Conservation (phyloP, 1,140 invertebrate species). For the Leptinotarsa defecta region DNA sequence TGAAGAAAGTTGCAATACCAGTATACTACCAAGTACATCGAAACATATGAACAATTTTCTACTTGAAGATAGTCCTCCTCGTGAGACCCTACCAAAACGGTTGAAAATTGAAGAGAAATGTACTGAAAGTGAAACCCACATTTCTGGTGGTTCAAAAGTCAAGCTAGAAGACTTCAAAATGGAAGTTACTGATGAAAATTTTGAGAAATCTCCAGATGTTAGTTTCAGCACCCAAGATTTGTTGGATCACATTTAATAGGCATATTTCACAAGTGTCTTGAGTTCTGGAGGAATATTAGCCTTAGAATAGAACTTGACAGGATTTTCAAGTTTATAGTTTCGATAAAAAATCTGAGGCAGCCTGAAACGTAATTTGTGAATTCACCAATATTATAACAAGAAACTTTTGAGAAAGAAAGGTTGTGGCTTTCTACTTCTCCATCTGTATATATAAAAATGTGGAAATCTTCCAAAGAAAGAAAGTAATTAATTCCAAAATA, state of each 20-base stretch:
- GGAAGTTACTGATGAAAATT: conserved; percentile 4
- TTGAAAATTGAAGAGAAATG: neutral
- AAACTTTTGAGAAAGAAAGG: too few relatives aligned
- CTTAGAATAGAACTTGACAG: too few relatives aligned
- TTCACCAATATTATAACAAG: too few relatives aligned
- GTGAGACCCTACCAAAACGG: conserved; percentile 9
- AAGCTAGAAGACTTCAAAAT: neutral
- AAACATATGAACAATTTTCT: neutral
- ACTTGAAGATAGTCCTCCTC: conserved; percentile 3
- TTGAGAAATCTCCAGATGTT: conserved; percentile 8
- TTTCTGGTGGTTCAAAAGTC: neutral
- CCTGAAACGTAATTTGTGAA: too few relatives aligned
- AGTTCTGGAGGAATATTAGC: too few relatives aligned
- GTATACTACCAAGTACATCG: conserved; percentile 15
- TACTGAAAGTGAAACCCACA: neutral
- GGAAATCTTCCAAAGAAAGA: too few relatives aligned
- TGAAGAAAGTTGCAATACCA: neutral
- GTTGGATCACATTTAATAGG: conserved; percentile 13
- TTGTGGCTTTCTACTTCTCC: too few relatives aligned
- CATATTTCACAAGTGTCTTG: too few relatives aligned
- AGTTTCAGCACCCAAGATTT: conserved; percentile 21
- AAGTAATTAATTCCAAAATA: too few relatives aligned
- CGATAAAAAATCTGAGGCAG: too few relatives aligned
- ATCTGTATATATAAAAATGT: too few relatives aligned
- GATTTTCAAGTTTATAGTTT: too few relatives aligned